Percentiles rank a stretch among this genome's conserved stretches.
phyloP scores from a whole-genome alignment of 2,797 vertebrate species.

The Cheirogaleus major region DNA sequence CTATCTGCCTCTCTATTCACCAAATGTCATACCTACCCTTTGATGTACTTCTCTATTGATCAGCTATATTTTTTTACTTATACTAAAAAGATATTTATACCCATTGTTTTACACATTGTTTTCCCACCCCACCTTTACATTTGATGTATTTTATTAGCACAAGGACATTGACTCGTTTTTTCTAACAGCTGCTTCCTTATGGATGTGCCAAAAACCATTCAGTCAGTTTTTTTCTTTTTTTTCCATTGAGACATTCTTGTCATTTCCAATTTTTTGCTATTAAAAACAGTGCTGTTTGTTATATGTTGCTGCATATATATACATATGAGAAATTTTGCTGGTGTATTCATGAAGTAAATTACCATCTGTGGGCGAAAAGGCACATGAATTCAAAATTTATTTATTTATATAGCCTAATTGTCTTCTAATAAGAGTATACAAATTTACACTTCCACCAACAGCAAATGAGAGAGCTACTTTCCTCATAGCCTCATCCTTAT shows the following conservation, averaged over 20 bases:
- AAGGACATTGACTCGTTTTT: not conserved
- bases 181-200: not conserved
- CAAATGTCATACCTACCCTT: not conserved
- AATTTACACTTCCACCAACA: not conserved
- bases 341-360: not conserved
- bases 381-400: not conserved
- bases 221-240: not conserved
- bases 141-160: not conserved
- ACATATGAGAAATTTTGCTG: not conserved
- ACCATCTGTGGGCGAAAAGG: not conserved
- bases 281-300: not conserved
- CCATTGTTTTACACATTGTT: not conserved
- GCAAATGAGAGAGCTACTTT: not conserved
- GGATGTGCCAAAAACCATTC: not conserved
- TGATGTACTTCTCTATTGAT: not conserved
- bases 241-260: not conserved
- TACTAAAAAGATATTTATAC: not conserved
- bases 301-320: not conserved
- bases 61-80: too few relatives aligned
- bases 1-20: not conserved
- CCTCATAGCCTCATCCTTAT: not conserved
- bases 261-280: not conserved
- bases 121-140: not conserved
- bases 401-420: not conserved
- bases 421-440: not conserved